Evolutionary conservation across 2,113 vertebrate species (phyloP), one percentile per base, ranked within the genome.

Genomic region (Catharus bicknelli): DNA sequence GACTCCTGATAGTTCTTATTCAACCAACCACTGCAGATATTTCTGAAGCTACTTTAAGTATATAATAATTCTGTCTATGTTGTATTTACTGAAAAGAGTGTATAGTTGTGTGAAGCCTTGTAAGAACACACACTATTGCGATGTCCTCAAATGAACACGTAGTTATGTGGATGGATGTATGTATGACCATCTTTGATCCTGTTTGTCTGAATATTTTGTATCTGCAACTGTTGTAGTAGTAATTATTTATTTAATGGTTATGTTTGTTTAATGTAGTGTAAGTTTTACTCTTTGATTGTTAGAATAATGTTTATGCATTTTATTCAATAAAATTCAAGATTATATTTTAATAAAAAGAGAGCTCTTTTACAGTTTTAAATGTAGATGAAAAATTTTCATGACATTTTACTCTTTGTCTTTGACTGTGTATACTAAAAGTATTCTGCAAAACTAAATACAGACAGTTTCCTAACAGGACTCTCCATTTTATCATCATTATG

Each of bases 401-500:
- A 62, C 92, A 87, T 26, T 89, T 90, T 94, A 82, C 74, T 93
- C 67, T 90, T 96, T 95, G 76, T 90, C 32, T 89, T 94, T 89
- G 79, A 73, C 79, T 91, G 82, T 94, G 27, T 93, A 83, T 93
- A 59, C 89, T 90, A 50, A 90, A 94, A 86, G 68, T 94, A 88
- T 94, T 96, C 93, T 91, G 93, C 90, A 88, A 90, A 94, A 87
- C 91, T 96, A 95, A 95, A 93, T 88, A 94, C 75, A 96, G 67
- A 90, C 88, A 95, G 54, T 96, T 97, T 97, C 83, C 93, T 93
- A 53, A 63, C 97, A 99, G 99, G 99, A 99, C 97, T 99, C 99
- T 7, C 98, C 98, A n/a, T 99, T 99, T 98, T 99, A 99, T 83
- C 98, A 98, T 84, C 98, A 98, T 96, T 99, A 99, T 91, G 99